phyloP scores from a whole-genome alignment of 2,797 vertebrate genomes.

The Sciurus carolinensis region DNA sequence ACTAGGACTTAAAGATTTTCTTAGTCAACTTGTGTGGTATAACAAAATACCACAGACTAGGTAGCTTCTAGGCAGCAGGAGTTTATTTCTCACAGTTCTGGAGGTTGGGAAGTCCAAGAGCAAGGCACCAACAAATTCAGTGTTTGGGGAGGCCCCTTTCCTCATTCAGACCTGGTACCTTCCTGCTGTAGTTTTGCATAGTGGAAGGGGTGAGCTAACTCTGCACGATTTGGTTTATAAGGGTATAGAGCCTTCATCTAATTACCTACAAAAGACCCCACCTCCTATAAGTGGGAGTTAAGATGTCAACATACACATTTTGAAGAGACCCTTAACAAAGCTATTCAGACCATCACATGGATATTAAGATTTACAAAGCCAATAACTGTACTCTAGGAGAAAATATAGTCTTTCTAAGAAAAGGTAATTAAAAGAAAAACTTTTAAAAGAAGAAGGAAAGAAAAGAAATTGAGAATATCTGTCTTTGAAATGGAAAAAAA shows the following conservation, averaged over 20 bases:
- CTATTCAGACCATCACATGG: neutral
- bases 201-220: neutral
- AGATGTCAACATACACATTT: neutral
- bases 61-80: neutral
- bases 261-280: neutral
- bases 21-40: neutral
- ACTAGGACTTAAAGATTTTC: neutral
- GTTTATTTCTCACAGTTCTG: neutral
- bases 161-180: neutral
- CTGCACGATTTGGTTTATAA: neutral
- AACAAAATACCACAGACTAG: neutral
- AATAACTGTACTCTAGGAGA: neutral
- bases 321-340: neutral
- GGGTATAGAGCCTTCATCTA: neutral
- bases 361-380: neutral
- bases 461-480: neutral
- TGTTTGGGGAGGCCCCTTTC: neutral
- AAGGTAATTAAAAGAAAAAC: neutral
- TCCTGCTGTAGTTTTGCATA: neutral
- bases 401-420: slow-evolving; percentile 37
- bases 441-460: neutral
- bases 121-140: neutral
- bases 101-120: neutral
- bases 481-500: neutral
- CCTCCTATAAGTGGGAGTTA: neutral